These are phyloP conservation scores for Ondatra zibethicus DNA, from an alignment of 2,113 vertebrate genomes.

Conservation along the genomic window DNA sequence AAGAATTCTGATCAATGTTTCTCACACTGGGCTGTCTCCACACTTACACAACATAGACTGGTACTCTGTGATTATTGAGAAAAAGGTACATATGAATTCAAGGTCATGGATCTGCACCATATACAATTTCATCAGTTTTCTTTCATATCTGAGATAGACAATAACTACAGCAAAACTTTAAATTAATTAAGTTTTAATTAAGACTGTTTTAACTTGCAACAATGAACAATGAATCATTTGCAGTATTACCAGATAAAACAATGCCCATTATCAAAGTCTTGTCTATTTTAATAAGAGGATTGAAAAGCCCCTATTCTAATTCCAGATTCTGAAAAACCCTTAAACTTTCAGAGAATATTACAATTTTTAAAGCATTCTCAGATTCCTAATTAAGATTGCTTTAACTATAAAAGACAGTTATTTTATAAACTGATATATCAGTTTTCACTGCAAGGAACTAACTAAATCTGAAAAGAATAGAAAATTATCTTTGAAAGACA, in stretches of 20 bases:
- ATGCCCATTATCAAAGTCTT: slow-evolving; percentile 49
- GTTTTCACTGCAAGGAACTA: slow-evolving; percentile 75
- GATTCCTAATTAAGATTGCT: slow-evolving; percentile 74
- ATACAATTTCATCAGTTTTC: background rate
- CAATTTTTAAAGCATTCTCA: slow-evolving; percentile 79
- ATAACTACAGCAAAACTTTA: slow-evolving; percentile 53
- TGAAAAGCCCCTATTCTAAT: slow-evolving; percentile 59
- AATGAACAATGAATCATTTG: slow-evolving; percentile 61
- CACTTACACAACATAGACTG: slow-evolving; percentile 40
- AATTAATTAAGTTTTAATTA: slow-evolving; percentile 74
- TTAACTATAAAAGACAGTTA: slow-evolving; percentile 68
- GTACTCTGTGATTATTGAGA: slow-evolving; percentile 45
- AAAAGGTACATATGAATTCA: slow-evolving; percentile 1
- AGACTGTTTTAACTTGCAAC: slow-evolving; percentile 56
- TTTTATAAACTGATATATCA: slow-evolving; percentile 75
- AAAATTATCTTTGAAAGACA: slow-evolving; percentile 73
- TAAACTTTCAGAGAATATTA: slow-evolving; percentile 68
- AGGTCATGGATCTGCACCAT: background rate
- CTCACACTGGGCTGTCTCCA: background rate
- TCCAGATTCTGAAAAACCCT: slow-evolving; percentile 57
- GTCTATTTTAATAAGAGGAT: slow-evolving; percentile 61
- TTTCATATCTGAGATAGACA: background rate
- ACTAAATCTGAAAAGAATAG: slow-evolving; percentile 75
- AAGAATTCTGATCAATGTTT: slow-evolving; percentile 48
- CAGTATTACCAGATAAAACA: slow-evolving; percentile 75